phyloP scores from a whole-genome alignment of 2,888 invertebrate species.

The Cistogaster globosa region DNA sequence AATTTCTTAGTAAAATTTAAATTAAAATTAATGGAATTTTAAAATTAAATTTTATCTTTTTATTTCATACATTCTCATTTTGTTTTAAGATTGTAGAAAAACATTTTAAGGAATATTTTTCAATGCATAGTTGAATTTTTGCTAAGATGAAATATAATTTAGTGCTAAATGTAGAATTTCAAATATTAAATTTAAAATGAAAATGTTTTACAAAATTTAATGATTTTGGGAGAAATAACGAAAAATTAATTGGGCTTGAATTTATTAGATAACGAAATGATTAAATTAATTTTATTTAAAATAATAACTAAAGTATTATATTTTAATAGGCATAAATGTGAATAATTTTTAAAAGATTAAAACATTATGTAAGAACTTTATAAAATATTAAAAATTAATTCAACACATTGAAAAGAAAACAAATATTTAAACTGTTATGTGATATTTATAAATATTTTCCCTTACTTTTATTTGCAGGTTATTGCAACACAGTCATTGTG shows the following conservation, averaged over 20 bases:
- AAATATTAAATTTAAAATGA: neutral
- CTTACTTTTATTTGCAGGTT: too few species aligned
- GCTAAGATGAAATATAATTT: neutral
- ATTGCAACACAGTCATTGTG: too few species aligned
- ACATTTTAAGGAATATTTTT: constrained; percentile 6
- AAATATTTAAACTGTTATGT: too few species aligned
- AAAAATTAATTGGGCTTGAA: constrained; percentile 27
- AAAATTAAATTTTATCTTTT: constrained; percentile 55
- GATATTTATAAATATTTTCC: too few species aligned
- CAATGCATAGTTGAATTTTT: constrained; percentile 18
- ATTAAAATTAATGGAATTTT: constrained; percentile 62
- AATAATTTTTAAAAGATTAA: too few species aligned
- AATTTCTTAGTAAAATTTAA: constrained; percentile 38
- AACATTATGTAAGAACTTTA: too few species aligned
- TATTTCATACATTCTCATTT: neutral
- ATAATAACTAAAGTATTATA: neutral
- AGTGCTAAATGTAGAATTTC: neutral
- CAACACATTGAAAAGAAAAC: too few species aligned
- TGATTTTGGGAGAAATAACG: neutral
- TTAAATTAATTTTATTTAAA: constrained; percentile 2
- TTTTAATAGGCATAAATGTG: too few species aligned
- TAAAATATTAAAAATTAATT: too few species aligned
- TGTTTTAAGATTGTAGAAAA: neutral
- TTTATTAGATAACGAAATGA: constrained; percentile 16
- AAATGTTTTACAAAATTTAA: constrained; percentile 25